These are phyloP conservation scores for Trigoniulus corallinus DNA, from an alignment of 1,140 invertebrate genomes.

Conservation along the genomic window DNA sequence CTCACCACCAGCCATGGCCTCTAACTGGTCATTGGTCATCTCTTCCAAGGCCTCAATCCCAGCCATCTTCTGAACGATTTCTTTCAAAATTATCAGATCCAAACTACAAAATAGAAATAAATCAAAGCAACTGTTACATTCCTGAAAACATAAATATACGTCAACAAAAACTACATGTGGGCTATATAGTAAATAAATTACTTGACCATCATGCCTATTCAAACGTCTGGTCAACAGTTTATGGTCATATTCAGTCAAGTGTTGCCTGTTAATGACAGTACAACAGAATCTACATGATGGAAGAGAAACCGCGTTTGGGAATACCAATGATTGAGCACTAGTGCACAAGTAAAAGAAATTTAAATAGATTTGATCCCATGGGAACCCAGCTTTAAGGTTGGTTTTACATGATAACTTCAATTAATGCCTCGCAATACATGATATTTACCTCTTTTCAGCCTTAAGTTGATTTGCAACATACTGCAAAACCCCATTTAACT, in stretches of 20 bases:
- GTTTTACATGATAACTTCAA: neutral
- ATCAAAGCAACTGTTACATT: neutral
- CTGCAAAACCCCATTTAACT: slow-evolving; percentile 83
- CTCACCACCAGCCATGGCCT: slow-evolving; percentile 92
- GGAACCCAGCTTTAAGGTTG: neutral
- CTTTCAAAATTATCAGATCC: slow-evolving; percentile 87
- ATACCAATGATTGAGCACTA: too few species aligned
- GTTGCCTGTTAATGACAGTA: too few species aligned
- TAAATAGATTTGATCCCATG: too few species aligned
- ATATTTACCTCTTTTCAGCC: slow-evolving; percentile 67
- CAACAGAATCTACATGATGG: too few species aligned
- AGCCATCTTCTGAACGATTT: slow-evolving; percentile 98
- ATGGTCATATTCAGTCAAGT: too few species aligned
- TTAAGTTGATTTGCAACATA: slow-evolving; percentile 96
- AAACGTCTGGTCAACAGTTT: too few species aligned
- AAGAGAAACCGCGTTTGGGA: too few species aligned
- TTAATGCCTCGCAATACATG: neutral
- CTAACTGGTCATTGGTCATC: slow-evolving; percentile 87
- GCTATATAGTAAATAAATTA: too few species aligned
- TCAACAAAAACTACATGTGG: too few species aligned
- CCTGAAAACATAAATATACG: too few species aligned
- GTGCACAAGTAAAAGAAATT: too few species aligned
- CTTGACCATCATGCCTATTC: too few species aligned
- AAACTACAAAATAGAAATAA: slow-evolving; percentile 41
- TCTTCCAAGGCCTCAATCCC: slow-evolving; percentile 94